A percentile compares a stretch with the other conserved stretches of the same genome.
Evolutionary conservation across 2,888 invertebrate genomes (phyloP).

Genomic region (Tigriopus californicus): DNA sequence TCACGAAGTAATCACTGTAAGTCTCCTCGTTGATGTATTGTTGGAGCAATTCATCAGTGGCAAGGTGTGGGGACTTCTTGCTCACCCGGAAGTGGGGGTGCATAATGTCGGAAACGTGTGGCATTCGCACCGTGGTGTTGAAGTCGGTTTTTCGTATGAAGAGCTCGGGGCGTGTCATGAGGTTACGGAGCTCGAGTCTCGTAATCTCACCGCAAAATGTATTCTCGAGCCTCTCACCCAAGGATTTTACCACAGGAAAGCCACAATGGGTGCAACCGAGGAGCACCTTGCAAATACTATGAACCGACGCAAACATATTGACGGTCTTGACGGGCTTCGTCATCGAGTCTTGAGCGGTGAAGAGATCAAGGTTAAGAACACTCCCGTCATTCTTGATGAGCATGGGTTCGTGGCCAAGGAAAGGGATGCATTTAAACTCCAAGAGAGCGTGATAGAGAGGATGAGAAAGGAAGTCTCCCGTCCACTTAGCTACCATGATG

Average conservation of each 20-base stretch:
- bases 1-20: slow-evolving; percentile 14
- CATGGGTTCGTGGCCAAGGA: slow-evolving; percentile 27
- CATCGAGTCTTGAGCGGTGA: slow-evolving; percentile 27
- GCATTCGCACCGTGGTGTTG: slow-evolving; percentile 15
- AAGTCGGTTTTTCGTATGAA: slow-evolving; percentile 15
- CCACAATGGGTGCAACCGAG: slow-evolving; percentile 28
- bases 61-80: slow-evolving; percentile 14
- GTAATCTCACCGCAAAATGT: slow-evolving; percentile 16
- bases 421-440: slow-evolving; percentile 32
- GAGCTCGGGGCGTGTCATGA: slow-evolving; percentile 15
- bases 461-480: slow-evolving; percentile 31
- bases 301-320: slow-evolving; percentile 23
- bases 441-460: slow-evolving; percentile 30
- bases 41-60: slow-evolving; percentile 15
- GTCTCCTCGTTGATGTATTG: slow-evolving; percentile 15
- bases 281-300: slow-evolving; percentile 25
- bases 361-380: slow-evolving; percentile 27
- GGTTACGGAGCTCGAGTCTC: slow-evolving; percentile 15
- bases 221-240: slow-evolving; percentile 15
- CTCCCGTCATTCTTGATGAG: slow-evolving; percentile 17
- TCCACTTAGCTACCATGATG: slow-evolving; percentile 31
- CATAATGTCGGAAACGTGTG: slow-evolving; percentile 16
- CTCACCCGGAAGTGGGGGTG: slow-evolving; percentile 15
- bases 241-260: slow-evolving; percentile 28
- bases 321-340: slow-evolving; percentile 25